Conservation (phyloP, 2,113 vertebrate genomes). For the Saguinus imperator region DNA sequence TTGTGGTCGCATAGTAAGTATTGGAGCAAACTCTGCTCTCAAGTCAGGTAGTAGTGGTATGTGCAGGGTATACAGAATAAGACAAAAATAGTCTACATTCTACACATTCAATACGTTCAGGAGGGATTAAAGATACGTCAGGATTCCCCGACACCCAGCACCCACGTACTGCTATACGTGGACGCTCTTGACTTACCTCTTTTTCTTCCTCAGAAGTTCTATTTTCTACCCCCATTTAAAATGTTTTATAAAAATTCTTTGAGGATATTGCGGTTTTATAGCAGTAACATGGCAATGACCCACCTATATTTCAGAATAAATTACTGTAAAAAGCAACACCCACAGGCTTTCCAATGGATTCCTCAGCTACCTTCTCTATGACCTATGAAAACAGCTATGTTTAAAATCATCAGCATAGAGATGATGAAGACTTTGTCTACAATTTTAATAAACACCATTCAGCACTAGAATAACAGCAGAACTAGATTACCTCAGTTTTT, state of each 20-base stretch:
- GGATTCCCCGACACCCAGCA: background rate
- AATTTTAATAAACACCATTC: background rate
- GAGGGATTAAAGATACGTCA: background rate
- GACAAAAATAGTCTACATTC: conserved; percentile 49
- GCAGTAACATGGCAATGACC: conserved; percentile 50
- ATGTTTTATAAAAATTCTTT: conserved; percentile 59
- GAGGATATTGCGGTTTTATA: background rate
- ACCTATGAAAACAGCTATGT: conserved; percentile 19
- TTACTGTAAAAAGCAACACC: conserved; percentile 36
- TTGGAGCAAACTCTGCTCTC: background rate
- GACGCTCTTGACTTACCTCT: conserved; percentile 24
- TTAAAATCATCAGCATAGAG: background rate
- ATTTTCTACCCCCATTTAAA: background rate
- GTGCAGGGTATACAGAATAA: conserved; percentile 70
- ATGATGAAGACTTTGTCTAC: background rate
- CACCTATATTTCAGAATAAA: conserved; percentile 62
- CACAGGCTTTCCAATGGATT: conserved; percentile 39
- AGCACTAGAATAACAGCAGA: background rate
- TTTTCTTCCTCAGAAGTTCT: background rate
- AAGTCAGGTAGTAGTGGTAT: conserved; percentile 43
- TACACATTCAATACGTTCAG: conserved; percentile 66
- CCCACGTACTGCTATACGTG: background rate
- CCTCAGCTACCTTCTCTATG: conserved; percentile 20
- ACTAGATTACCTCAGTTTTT: background rate
- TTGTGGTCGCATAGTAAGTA: background rate